Percentiles rank a stretch among this genome's conserved stretches.
Conservation (phyloP, 2,113 vertebrate genomes). For the Platichthys flesus region DNA sequence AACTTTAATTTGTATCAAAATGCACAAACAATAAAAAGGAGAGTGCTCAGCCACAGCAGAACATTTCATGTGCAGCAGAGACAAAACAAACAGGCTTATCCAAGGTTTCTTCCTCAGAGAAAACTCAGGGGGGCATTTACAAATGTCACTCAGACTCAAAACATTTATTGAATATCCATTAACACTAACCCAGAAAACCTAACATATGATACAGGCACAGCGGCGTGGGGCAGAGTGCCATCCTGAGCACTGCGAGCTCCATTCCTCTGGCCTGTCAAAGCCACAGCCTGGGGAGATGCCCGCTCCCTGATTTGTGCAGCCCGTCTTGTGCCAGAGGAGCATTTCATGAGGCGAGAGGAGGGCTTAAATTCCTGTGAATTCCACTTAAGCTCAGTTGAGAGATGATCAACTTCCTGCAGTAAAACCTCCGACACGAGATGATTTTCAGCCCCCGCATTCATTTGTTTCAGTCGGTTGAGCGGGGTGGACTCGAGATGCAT, state of each 20-base stretch:
- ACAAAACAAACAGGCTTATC: slow-evolving; percentile 6
- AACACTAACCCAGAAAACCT: slow-evolving; percentile 57
- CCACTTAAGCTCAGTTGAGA: slow-evolving; percentile 35
- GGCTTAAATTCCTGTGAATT: slow-evolving; percentile 37
- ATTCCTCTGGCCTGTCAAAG: slow-evolving; percentile 56
- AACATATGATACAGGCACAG: slow-evolving; percentile 41
- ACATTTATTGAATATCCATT: slow-evolving; percentile 52
- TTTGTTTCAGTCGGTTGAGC: slow-evolving; percentile 39
- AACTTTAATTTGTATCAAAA: background rate
- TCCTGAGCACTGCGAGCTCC: slow-evolving; percentile 58
- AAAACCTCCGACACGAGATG: slow-evolving; percentile 28
- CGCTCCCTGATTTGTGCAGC: slow-evolving; percentile 63
- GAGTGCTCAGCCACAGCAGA: background rate
- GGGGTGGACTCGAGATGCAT: slow-evolving; percentile 31
- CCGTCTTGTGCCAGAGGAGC: slow-evolving; percentile 57
- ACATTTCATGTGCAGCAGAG: background rate
- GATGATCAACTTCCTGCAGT: slow-evolving; percentile 39
- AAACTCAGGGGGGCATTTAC: slow-evolving; percentile 30
- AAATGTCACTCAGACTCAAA: slow-evolving; percentile 41
- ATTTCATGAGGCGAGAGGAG: slow-evolving; percentile 42
- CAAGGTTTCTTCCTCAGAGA: background rate
- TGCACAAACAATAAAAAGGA: background rate
- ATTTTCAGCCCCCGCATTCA: slow-evolving; percentile 3
- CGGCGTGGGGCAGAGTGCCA: slow-evolving; percentile 62
- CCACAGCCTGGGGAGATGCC: slow-evolving; percentile 68